A percentile compares a stretch with the other conserved stretches of the same genome.
These are phyloP conservation scores for Amblyjoppa fuscipennis DNA, from an alignment of 2,888 invertebrate species.

Conservation along the genomic window DNA sequence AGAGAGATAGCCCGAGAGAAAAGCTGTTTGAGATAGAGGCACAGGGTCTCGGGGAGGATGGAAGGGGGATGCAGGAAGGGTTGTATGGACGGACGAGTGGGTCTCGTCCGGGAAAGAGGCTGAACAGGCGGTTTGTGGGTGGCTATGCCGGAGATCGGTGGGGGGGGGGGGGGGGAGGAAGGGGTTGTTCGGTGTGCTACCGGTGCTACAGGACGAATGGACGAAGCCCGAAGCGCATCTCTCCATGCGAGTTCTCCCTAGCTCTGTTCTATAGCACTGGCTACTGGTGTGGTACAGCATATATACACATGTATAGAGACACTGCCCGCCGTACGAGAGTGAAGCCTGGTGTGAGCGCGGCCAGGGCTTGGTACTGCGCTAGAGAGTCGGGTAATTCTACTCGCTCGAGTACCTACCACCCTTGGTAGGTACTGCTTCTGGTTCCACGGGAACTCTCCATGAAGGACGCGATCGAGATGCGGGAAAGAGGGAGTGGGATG, in stretches of 20 bases:
- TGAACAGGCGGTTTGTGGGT: slow-evolving; percentile 49
- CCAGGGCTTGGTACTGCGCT: slow-evolving; percentile 71
- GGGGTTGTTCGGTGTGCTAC: slow-evolving; percentile 48
- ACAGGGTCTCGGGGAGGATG: slow-evolving; percentile 8
- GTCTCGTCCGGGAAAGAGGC: slow-evolving; percentile 57
- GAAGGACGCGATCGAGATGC: slow-evolving; percentile 59
- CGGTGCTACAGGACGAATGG: slow-evolving; percentile 73
- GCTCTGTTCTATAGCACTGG: slow-evolving; percentile 44
- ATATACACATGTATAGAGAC: background rate
- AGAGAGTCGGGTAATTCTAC: slow-evolving; percentile 79
- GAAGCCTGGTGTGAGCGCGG: slow-evolving; percentile 60
- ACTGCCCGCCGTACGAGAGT: slow-evolving; percentile 26
- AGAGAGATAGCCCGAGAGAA: slow-evolving; percentile 30
- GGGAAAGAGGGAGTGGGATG: slow-evolving; percentile 53
- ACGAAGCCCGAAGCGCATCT: slow-evolving; percentile 73
- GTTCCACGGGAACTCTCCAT: slow-evolving; percentile 47
- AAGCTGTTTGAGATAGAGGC: slow-evolving; percentile 42
- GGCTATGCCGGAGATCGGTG: slow-evolving; percentile 46
- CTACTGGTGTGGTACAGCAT: slow-evolving; percentile 62
- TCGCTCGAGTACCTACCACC: slow-evolving; percentile 80
- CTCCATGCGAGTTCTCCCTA: slow-evolving; percentile 43
- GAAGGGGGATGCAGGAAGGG: slow-evolving; percentile 33
- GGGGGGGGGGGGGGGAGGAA: background rate
- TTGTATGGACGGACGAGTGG: slow-evolving; percentile 56
- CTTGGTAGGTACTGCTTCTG: slow-evolving; percentile 63